phyloP scores from a whole-genome alignment of 1,140 invertebrate genomes.

The Protaetia brevitarsis region DNA sequence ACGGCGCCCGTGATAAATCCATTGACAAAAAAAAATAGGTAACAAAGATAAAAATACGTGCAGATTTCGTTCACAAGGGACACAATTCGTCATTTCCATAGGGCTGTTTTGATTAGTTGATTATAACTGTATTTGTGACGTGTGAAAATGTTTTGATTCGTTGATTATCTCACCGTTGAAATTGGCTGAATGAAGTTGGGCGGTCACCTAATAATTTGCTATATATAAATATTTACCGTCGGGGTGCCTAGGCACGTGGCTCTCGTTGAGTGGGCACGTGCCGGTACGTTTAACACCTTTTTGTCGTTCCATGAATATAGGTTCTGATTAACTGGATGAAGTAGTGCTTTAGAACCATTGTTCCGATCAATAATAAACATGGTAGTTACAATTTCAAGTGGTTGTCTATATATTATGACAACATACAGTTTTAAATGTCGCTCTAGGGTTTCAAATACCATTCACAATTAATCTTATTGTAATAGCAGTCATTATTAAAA shows the following conservation, averaged over 20 bases:
- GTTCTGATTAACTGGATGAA: not conserved
- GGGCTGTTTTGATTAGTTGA: slow-evolving; percentile 22
- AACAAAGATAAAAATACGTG: not conserved
- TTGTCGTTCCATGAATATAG: not conserved
- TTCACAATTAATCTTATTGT: too few relatives aligned
- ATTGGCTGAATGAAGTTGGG: slow-evolving; percentile 14
- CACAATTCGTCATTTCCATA: not conserved
- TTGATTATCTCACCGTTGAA: slow-evolving; percentile 8
- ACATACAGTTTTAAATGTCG: too few relatives aligned
- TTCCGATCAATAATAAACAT: too few relatives aligned
- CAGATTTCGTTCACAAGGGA: not conserved
- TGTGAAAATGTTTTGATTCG: slow-evolving; percentile 20
- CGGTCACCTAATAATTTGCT: slow-evolving; percentile 13
- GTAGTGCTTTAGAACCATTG: not conserved
- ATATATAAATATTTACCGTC: slow-evolving; percentile 18
- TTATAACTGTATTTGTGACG: slow-evolving; percentile 18
- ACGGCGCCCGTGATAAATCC: not conserved
- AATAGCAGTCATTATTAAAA: too few relatives aligned
- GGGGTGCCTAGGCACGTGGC: not conserved
- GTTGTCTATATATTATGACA: too few relatives aligned
- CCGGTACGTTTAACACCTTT: not conserved
- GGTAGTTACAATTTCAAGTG: too few relatives aligned
- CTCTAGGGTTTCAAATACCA: too few relatives aligned
- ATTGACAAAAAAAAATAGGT: not conserved
- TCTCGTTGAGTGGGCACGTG: not conserved